Evolutionary conservation across 2,113 vertebrate genomes (phyloP).

Genomic region (Madoqua kirkii): DNA sequence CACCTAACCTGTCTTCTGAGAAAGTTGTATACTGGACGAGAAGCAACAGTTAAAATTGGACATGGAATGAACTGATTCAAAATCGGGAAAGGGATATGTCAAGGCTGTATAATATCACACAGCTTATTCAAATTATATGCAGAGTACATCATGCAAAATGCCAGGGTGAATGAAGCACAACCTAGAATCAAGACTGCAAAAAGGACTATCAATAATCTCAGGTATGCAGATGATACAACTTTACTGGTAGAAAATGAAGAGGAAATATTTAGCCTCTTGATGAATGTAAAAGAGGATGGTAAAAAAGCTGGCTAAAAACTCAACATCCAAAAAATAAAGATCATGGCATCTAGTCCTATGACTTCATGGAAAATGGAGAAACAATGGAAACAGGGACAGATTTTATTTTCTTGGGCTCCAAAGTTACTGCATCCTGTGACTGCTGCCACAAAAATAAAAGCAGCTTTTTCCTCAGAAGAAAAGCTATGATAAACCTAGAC

Average conservation of each 20-base stretch:
- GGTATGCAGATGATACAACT: neutral
- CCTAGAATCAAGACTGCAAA: neutral
- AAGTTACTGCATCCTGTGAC: neutral
- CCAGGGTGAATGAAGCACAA: neutral
- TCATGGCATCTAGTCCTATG: neutral
- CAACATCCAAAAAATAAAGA: neutral
- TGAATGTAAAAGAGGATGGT: neutral
- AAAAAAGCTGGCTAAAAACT: neutral
- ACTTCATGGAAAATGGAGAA: neutral
- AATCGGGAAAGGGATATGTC: neutral
- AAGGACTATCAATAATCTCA: neutral
- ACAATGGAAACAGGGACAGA: neutral
- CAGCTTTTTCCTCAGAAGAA: neutral
- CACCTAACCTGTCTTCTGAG: neutral
- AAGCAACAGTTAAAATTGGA: neutral
- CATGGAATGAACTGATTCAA: neutral
- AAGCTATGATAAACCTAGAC: neutral
- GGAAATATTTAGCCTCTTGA: neutral
- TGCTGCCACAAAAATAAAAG: neutral
- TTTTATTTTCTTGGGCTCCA: neutral
- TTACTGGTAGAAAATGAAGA: neutral
- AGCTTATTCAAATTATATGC: neutral
- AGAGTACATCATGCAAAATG: neutral
- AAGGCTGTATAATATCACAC: neutral
- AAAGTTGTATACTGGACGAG: neutral